Base-by-base conservation (phyloP, 37 sponge, comb jelly and placozoan species). In the Sycon ciliatum region DNA sequence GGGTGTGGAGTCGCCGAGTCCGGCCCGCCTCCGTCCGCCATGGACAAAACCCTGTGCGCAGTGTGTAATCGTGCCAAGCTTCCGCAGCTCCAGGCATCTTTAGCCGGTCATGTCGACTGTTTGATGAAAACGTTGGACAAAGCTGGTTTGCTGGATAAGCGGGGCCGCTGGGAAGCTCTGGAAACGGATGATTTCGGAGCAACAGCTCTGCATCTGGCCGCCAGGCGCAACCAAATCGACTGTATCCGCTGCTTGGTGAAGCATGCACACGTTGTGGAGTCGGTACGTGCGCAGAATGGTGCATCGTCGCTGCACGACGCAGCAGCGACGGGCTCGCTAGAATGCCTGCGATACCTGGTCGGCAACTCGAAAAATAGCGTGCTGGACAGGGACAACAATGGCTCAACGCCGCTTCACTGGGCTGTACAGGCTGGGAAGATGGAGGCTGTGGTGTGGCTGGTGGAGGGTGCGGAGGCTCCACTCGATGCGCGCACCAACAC, bases 221-320 rank as follows among this genome's bases (percentile, higher is more conserved):
- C 93, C 3, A 68, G 93, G 55, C 82, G 83, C 65, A 83, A 83
- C 0, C 93, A 85, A 65, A 77, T 85, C 46, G 63, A 79, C 9
- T 56, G 84, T 1, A 75, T 92, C 30, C 76, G 80, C 55, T 92
- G 82, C 53, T 72, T 92, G 32, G 61, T 82, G 16, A 83, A 84
- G 27, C 82, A 92, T 57, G 69, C 69, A 28, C 39, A 81, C 18
- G 75, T 78, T 35, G 57, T 36, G 5, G 81, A 57, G 24, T 35
- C 81, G 24, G 52, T 69, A 38, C 39, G 86, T 38, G 93, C 93
- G 6, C 74, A 76, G 30, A 92, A 92, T 53, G 89, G 89, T 0
- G 93, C 93, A 16, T 84, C 86, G 0, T 86, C 93, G 26, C 83
- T 81, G 16, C 93, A 92, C 79, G 93, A 92, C 73, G 93, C 93